Evolutionary conservation across 2,113 vertebrate species (phyloP).

Genomic region (Syrmaticus mikado): DNA sequence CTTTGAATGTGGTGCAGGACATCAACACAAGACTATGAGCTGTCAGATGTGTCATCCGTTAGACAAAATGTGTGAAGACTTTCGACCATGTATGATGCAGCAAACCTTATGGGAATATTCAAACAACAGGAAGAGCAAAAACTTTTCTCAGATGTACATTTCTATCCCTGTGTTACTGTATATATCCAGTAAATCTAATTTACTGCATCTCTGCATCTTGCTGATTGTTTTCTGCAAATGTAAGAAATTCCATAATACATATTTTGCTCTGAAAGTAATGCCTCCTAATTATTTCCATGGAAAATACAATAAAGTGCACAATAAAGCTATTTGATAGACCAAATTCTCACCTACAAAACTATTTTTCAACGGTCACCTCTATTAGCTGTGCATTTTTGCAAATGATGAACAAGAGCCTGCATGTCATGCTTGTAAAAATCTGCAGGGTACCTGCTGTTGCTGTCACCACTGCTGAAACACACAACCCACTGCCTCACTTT

Average conservation of each 20-base stretch:
- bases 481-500: no score
- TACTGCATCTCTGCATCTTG: background rate
- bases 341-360: no score
- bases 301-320: no score
- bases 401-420: no score
- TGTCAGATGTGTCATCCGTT: background rate
- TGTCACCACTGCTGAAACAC: no score
- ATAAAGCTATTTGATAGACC: no score
- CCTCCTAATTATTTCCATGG: no score
- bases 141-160: background rate
- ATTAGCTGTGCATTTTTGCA: no score
- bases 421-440: no score
- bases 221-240: background rate
- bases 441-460: no score
- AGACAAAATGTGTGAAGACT: background rate
- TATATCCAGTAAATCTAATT: background rate
- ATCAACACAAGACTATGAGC: background rate
- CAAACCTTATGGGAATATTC: background rate
- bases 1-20: background rate
- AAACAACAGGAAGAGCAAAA: background rate
- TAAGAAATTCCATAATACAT: background rate
- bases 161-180: background rate
- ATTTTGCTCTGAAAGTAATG: no score
- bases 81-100: background rate
- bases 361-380: no score